Conservation (phyloP, 2,888 invertebrate genomes). For the Halictus quadricinctus region DNA sequence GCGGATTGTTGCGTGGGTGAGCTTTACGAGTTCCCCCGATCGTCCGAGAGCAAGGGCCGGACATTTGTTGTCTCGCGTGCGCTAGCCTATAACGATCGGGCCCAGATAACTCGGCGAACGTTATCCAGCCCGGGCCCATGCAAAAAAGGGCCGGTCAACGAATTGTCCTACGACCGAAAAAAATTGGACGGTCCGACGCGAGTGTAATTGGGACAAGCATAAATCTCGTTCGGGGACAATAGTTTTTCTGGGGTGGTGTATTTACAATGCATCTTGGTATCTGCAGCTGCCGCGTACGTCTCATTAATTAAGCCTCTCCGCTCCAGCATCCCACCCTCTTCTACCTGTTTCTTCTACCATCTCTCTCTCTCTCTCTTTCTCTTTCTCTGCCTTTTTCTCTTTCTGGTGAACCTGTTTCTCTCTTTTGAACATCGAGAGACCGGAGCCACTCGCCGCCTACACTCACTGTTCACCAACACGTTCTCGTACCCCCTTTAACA, state of each 20-base stretch:
- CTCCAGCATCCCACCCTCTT: constrained; percentile 46
- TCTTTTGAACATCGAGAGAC: constrained; percentile 17
- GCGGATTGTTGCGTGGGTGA: constrained; percentile 54
- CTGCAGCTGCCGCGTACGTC: constrained; percentile 81
- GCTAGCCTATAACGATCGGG: constrained; percentile 55
- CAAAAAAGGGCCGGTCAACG: constrained; percentile 58
- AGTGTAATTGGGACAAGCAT: constrained; percentile 80
- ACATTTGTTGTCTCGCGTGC: constrained; percentile 56
- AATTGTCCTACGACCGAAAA: constrained; percentile 67
- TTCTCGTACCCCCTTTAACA: constrained; percentile 27
- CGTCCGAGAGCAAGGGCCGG: neutral
- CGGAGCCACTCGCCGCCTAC: constrained; percentile 65
- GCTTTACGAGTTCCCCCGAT: constrained; percentile 51
- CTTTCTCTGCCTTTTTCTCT: neutral
- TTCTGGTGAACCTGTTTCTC: neutral
- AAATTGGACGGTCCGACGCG: constrained; percentile 67
- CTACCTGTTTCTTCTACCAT: constrained; percentile 29
- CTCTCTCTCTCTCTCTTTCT: neutral
- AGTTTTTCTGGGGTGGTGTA: constrained; percentile 77
- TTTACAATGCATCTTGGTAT: constrained; percentile 80
- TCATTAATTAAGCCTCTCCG: constrained; percentile 79
- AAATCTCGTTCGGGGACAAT: constrained; percentile 80
- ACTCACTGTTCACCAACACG: constrained; percentile 63
- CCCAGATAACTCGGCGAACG: constrained; percentile 20
- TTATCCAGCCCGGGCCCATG: constrained; percentile 53